Evolutionary conservation across 1,140 invertebrate genomes (phyloP), one percentile per base, ranked within the genome.

Genomic region (Glossosoma conforme): DNA sequence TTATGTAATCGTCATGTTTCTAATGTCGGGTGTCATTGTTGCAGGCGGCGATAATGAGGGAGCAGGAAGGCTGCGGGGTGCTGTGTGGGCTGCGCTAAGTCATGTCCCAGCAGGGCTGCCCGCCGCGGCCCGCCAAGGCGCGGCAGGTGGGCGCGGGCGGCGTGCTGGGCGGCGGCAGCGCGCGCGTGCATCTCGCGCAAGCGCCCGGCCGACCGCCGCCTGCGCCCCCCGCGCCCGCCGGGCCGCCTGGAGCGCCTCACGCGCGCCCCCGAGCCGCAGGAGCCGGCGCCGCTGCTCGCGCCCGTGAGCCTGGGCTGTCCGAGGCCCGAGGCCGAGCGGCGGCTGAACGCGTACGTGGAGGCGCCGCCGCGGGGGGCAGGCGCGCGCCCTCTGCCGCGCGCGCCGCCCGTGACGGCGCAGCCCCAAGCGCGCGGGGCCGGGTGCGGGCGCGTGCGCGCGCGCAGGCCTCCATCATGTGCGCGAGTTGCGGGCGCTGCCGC

Each of bases 341-440:
- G 81, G 61, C 80, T 79, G 65, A 92, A 91, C 77, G 86, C 89
- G 63, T 91, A 91, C 75, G 87, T 91, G 65, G 89, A 92, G 63
- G 86, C 87, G 49, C 88, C 89, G 57, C 52, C 58, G 53, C 25
- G 61, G 63, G 44, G 19, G 19, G 33, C 17, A 17, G 24, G 37
- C 21, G 60, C 64, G 49, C 65, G 65, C 69, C 69, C 64, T 68
- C 70, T 62, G 72, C 70, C 60, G 58, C 61, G 61, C 68, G 70
- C 67, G 69, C 67, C 58, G 66, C 59, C 59, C 68, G 70, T 67
- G 69, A 66, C 58, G 66, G 58, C 59, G 63, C 62, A 58, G 60
- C 61, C 52, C 61, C 61, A 55, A 65, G 60, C 61, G 72, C 69
- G 57, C 64, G 72, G 52, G 58, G 65, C 42, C 41, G 56, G 59